Conservation (phyloP, 2,888 invertebrate species). For the Priapulus caudatus region DNA sequence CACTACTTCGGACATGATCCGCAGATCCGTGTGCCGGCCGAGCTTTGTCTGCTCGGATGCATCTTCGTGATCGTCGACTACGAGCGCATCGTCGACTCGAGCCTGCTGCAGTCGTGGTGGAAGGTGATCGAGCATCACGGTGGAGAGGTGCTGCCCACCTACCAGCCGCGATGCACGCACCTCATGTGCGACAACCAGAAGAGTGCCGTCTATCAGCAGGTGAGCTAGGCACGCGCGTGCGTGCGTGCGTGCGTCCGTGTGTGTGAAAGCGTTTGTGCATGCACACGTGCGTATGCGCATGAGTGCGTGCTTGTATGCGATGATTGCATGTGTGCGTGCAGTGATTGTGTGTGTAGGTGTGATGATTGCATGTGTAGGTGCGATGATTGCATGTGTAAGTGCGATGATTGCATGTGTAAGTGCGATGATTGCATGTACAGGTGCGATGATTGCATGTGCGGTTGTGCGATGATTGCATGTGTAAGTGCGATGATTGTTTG, state of each 20-base stretch:
- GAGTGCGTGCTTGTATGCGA: too few species aligned
- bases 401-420: too few species aligned
- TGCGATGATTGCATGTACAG: too few species aligned
- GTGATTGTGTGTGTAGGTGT: too few species aligned
- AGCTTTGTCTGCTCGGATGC: conserved; percentile 79
- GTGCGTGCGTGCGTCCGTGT: too few species aligned
- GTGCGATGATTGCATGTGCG: too few species aligned
- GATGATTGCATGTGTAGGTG: too few species aligned
- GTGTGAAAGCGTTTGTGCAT: too few species aligned
- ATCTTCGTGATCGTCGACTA: conserved; percentile 76
- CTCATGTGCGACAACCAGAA: conserved; percentile 80
- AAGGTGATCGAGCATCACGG: conserved; percentile 60
- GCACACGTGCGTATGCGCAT: not conserved
- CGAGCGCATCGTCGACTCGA: conserved; percentile 42
- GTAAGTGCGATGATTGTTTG: too few species aligned
- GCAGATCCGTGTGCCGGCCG: conserved; percentile 50
- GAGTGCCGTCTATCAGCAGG: conserved; percentile 78
- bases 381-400: too few species aligned
- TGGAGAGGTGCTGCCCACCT: conserved; percentile 72
- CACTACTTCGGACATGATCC: not conserved
- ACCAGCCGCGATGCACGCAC: conserved; percentile 77
- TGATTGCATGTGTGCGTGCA: not conserved
- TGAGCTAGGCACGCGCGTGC: conserved; percentile 26
- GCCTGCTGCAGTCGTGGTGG: conserved; percentile 33
- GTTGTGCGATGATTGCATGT: too few species aligned